These are phyloP conservation scores for Hydrotaea cyrtoneurina DNA, from an alignment of 2,888 invertebrate genomes.

Conservation along the genomic window DNA sequence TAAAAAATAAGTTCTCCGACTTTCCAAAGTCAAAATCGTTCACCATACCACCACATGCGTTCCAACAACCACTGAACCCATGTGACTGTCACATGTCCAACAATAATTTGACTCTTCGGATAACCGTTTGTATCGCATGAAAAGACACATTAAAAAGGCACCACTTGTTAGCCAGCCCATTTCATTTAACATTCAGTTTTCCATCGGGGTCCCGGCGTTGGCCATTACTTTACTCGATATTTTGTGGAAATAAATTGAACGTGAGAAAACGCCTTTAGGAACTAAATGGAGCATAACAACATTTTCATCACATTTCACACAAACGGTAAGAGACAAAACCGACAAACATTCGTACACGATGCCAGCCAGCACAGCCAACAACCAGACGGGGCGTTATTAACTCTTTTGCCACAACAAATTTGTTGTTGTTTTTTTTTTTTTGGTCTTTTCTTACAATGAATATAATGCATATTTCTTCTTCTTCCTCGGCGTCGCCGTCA, in stretches of 20 bases:
- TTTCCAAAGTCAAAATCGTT: too few relatives aligned
- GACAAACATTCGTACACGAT: not conserved
- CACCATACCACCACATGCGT: too few relatives aligned
- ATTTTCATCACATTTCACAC: constrained; percentile 60
- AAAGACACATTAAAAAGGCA: too few relatives aligned
- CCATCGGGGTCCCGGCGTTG: not conserved
- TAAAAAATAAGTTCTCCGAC: too few relatives aligned
- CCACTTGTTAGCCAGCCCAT: not conserved
- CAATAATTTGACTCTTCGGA: too few relatives aligned
- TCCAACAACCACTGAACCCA: too few relatives aligned
- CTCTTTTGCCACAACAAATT: constrained; percentile 34
- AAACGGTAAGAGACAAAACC: not conserved
- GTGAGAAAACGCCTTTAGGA: constrained; percentile 70
- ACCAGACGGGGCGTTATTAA: constrained; percentile 47
- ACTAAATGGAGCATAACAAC: constrained; percentile 62
- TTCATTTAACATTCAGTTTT: not conserved
- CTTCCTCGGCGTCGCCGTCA: constrained; percentile 22
- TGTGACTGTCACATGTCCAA: too few relatives aligned
- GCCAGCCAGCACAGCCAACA: constrained; percentile 50
- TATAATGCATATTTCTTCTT: constrained; percentile 22
- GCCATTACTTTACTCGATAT: not conserved
- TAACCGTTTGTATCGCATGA: too few relatives aligned
- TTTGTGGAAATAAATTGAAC: constrained; percentile 58
- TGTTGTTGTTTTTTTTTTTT: too few relatives aligned
- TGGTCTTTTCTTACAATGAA: constrained; percentile 26